Base-by-base conservation (phyloP, 2,113 vertebrate genomes). In the Silurus meridionalis region DNA sequence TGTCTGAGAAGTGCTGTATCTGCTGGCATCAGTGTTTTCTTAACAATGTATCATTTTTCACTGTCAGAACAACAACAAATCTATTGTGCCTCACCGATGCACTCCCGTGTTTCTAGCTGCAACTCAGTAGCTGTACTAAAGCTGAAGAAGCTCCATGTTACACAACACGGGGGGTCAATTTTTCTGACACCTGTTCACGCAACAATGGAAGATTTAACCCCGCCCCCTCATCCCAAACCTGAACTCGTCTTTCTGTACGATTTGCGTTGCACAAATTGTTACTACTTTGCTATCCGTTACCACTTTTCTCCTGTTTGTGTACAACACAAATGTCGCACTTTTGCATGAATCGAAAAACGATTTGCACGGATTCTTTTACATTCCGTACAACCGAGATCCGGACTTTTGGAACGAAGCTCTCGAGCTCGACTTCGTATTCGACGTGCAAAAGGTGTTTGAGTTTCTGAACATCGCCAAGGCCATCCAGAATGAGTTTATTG, bases 61-160 rank as follows among this genome's bases (percentile, higher is more conserved):
- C 17, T 71, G 63, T 79, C 48, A 3, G 85, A 50, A 85, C 46
- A 86, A 83, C 85, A 89, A 89, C 9, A n/a, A 75, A 81, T 75
- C 82, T 67, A 52, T 78, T 64, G 79, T 89, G 78, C 83, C 61
- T 48, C 50, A 5, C 58, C 52, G 11, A 3, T 25, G 75, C 74
- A 81, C 85, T 75, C 53, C 67, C 69, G 5, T 53, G 8, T 60
- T 37, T 78, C 4, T n/a, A 53, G 28, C 28, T 66, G 77, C 69
- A 69, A 89, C 82, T 77, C 21, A 89, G 82, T 87, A 80, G 77
- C 48, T 11, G 14, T 9, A 17, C 37, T 61, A 71, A 25, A n/a
- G 3, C 52, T 8, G 28, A 58, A 23, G 52, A 6, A 13, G 52
- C 37, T 37, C 2, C 25, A 23, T 58, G 5, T 71, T 23, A 19